Percentiles rank a stretch among this genome's conserved stretches.
Evolutionary conservation across 2,113 vertebrate species (phyloP).

Genomic region (Cottus gobio): DNA sequence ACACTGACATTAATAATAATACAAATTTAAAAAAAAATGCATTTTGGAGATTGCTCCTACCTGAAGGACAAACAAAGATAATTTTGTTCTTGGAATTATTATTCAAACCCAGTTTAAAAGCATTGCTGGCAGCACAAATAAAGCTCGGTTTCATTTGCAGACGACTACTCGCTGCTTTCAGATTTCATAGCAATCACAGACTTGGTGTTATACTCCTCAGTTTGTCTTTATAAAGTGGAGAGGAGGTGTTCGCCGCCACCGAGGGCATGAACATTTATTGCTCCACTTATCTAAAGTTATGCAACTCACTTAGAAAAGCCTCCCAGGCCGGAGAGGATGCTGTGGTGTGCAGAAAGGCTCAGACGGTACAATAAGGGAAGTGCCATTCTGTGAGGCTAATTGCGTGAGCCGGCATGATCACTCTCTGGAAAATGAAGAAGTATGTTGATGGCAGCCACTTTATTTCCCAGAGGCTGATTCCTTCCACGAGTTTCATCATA

Average conservation of each 20-base stretch:
- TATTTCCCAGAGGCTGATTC: constrained; percentile 43
- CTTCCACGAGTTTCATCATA: constrained; percentile 28
- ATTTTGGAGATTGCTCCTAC: not conserved
- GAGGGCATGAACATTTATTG: not conserved
- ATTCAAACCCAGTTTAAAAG: constrained; percentile 30
- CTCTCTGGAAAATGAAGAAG: constrained; percentile 25
- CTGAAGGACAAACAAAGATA: constrained; percentile 20
- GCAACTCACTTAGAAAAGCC: constrained; percentile 9
- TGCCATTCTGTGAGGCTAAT: constrained; percentile 11
- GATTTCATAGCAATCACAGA: constrained; percentile 27
- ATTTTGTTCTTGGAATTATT: constrained; percentile 38
- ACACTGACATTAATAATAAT: not conserved
- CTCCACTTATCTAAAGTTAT: constrained; percentile 2
- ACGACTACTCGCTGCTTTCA: constrained; percentile 2
- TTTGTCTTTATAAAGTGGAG: constrained; percentile 24
- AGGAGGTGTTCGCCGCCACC: not conserved
- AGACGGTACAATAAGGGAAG: constrained; percentile 7
- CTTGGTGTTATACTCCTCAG: constrained; percentile 7
- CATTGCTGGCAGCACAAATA: constrained; percentile 13
- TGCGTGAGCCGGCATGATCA: not conserved
- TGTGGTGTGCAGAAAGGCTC: not conserved
- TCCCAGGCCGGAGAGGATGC: not conserved
- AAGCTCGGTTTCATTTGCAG: constrained; percentile 25
- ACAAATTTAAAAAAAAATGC: not conserved
- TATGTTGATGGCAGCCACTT: constrained; percentile 31